Conservation (phyloP, 2,797 vertebrate species). For the Alauda arvensis region DNA sequence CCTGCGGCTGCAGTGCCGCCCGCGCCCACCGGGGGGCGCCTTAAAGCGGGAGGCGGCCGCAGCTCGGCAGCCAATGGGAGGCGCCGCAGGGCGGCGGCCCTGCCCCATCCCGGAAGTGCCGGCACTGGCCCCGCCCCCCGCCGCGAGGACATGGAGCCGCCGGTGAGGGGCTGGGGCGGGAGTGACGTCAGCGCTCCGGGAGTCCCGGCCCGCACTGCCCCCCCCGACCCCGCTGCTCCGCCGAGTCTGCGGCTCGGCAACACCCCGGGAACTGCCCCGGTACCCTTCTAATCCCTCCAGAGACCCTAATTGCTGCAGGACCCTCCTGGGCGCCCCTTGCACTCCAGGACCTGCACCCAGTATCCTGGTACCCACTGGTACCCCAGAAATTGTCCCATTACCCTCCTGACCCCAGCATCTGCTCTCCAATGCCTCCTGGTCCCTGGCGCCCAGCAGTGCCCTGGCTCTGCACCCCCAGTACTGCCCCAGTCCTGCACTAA, state of each 20-base stretch:
- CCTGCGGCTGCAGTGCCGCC: background rate
- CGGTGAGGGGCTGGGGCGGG: background rate
- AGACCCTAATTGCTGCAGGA: background rate
- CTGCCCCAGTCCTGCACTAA: background rate
- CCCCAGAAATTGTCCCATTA: background rate
- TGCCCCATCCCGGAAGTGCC: background rate
- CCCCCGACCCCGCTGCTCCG: background rate
- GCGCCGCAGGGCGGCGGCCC: fast-evolving
- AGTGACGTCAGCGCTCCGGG: background rate
- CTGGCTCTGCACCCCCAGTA: background rate
- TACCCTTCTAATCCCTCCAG: background rate
- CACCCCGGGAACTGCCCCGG: background rate
- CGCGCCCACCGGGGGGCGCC: background rate
- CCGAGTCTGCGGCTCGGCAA: background rate
- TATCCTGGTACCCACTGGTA: too few species aligned
- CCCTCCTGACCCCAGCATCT: background rate
- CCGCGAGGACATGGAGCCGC: background rate
- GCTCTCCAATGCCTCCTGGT: background rate
- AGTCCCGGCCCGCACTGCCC: background rate
- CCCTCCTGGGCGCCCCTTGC: background rate
- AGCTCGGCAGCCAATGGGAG: background rate
- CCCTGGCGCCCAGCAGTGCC: background rate
- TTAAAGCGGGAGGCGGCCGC: fast-evolving
- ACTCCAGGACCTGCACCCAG: background rate
- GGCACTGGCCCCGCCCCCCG: too few species aligned